Conservation (phyloP, 1,140 invertebrate species). For the Danaus melanippus region DNA sequence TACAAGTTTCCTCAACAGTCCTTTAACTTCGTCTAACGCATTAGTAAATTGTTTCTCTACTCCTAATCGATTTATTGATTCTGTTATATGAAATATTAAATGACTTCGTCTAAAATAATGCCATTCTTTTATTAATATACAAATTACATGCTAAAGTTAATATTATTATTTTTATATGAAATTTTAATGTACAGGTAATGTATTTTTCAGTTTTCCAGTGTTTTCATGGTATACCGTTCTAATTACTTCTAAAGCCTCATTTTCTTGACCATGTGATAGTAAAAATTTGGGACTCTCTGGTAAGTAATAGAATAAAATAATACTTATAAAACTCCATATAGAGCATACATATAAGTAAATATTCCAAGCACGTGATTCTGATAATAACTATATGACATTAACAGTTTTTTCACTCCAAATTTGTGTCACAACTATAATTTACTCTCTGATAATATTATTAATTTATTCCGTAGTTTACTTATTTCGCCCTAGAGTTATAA, state of each 20-base stretch:
- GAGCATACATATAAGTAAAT: slow-evolving; percentile 44
- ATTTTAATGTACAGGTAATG: slow-evolving; percentile 35
- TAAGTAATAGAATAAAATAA: slow-evolving; percentile 32
- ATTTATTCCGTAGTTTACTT: no score
- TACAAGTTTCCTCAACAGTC: slow-evolving; percentile 32
- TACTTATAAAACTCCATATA: slow-evolving; percentile 39
- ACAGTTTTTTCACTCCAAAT: no score
- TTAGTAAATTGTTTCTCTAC: slow-evolving; percentile 39
- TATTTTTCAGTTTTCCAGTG: slow-evolving; percentile 54
- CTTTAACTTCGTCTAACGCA: slow-evolving; percentile 37
- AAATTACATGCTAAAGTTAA: not conserved
- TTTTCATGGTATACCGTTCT: slow-evolving; percentile 70
- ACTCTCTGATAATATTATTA: no score
- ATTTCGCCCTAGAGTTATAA: no score
- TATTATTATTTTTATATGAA: no score
- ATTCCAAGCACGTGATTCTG: slow-evolving; percentile 49
- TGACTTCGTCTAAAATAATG: slow-evolving; percentile 34
- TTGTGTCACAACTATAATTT: no score
- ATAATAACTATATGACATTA: slow-evolving; percentile 3
- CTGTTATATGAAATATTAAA: slow-evolving; percentile 24
- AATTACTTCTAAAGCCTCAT: slow-evolving; percentile 72
- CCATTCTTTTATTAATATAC: not conserved
- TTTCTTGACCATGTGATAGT: slow-evolving; percentile 69
- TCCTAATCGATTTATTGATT: slow-evolving; percentile 26
- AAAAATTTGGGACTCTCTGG: slow-evolving; percentile 80